phyloP scores from a whole-genome alignment of 2,888 invertebrate species.

The Tolmerus cingulatus region DNA sequence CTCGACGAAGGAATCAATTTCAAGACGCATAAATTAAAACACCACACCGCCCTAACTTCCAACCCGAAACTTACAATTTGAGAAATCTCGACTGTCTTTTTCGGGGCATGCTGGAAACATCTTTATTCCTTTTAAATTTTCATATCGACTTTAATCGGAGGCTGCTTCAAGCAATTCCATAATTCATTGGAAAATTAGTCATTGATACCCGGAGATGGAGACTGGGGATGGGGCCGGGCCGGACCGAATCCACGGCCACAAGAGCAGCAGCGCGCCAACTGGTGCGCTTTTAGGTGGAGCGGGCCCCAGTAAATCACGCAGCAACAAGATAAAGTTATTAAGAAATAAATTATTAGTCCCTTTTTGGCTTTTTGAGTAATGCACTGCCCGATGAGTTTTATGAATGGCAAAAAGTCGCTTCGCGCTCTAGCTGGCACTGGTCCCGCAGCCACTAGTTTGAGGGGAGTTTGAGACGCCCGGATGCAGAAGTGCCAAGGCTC shows the following conservation, averaged over 20 bases:
- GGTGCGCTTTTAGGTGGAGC: slow-evolving; percentile 32
- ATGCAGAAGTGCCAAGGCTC: background rate
- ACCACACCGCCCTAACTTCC: background rate
- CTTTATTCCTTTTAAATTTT: slow-evolving; percentile 34
- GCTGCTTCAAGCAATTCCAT: slow-evolving; percentile 38
- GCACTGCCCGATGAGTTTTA: slow-evolving; percentile 27
- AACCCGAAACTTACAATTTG: background rate
- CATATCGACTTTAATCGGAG: slow-evolving; percentile 20
- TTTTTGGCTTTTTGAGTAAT: slow-evolving; percentile 40
- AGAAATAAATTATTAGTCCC: slow-evolving; percentile 41
- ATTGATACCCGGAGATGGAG: slow-evolving; percentile 4
- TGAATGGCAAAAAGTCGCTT: slow-evolving; percentile 15
- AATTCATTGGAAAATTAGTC: slow-evolving; percentile 38
- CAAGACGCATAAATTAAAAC: background rate
- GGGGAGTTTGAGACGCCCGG: background rate
- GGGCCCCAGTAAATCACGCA: slow-evolving; percentile 37
- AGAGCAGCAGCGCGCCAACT: background rate
- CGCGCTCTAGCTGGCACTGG: background rate
- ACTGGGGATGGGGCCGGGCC: background rate
- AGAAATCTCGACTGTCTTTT: background rate
- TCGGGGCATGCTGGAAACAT: background rate
- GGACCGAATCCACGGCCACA: background rate
- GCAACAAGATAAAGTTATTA: slow-evolving; percentile 43
- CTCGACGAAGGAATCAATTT: background rate
- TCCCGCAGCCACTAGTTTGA: background rate